Conservation (phyloP, 2,888 invertebrate species). For the Trachelus iudaicus region DNA sequence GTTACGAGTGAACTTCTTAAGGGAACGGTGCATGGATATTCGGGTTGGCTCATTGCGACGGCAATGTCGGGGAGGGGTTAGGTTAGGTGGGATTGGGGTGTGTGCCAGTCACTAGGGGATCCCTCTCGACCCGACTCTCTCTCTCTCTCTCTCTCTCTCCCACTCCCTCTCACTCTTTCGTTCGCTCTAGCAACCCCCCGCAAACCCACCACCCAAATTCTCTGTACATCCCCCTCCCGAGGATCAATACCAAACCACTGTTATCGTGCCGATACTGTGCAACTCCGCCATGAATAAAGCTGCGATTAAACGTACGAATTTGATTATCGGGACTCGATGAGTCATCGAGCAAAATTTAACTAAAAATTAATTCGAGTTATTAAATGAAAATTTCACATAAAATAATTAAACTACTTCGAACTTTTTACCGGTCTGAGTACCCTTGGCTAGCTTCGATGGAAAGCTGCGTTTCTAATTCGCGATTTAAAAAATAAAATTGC, state of each 20-base stretch:
- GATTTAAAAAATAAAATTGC: too few relatives aligned
- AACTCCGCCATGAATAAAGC: neutral
- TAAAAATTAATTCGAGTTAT: neutral
- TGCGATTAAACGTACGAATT: neutral
- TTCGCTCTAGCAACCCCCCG: slow-evolving; percentile 24
- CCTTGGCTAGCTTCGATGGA: neutral
- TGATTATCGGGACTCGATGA: neutral
- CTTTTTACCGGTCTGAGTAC: neutral
- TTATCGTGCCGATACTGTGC: slow-evolving; percentile 61
- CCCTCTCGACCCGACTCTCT: slow-evolving; percentile 33
- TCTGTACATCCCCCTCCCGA: slow-evolving; percentile 40
- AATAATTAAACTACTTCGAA: neutral
- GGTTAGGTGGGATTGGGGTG: slow-evolving; percentile 32
- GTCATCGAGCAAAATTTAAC: neutral
- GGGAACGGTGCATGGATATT: slow-evolving; percentile 21
- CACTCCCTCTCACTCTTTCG: slow-evolving; percentile 23
- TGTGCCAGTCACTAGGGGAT: slow-evolving; percentile 46
- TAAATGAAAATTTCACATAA: neutral
- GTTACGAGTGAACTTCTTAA: slow-evolving; percentile 28
- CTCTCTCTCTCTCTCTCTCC: slow-evolving; percentile 21
- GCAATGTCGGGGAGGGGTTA: slow-evolving; percentile 13
- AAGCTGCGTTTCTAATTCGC: neutral
- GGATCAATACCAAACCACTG: slow-evolving; percentile 62
- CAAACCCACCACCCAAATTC: neutral
- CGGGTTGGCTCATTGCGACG: slow-evolving; percentile 9